Conservation (phyloP, 2,113 vertebrate species). For the Lophius piscatorius region DNA sequence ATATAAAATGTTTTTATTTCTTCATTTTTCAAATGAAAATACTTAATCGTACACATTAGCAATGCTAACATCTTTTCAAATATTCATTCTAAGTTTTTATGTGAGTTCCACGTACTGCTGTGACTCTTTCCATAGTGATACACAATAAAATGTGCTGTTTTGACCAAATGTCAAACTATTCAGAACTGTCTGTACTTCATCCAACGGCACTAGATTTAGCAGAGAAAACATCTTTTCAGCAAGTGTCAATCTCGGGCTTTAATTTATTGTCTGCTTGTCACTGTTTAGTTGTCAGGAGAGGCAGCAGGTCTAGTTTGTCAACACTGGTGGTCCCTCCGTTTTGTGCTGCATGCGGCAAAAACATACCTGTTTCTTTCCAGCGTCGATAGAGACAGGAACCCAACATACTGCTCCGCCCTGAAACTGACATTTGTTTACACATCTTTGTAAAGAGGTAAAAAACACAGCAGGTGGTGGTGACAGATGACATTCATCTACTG, state of each 20-base stretch:
- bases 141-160: too few species aligned
- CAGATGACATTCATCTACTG: conserved; percentile 30
- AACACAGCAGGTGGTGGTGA: conserved; percentile 17
- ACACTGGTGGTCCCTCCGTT: too few species aligned
- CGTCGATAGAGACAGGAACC: conserved; percentile 41
- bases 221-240: conserved; percentile 32
- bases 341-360: not conserved
- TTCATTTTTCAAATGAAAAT: too few species aligned
- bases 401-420: not conserved
- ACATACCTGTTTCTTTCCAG: conserved; percentile 22
- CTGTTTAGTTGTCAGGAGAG: too few species aligned
- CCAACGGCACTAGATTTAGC: not conserved
- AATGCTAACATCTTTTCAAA: too few species aligned
- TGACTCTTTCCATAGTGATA: too few species aligned
- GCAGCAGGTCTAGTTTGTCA: too few species aligned
- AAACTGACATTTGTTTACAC: conserved; percentile 29
- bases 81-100: too few species aligned
- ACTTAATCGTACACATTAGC: not conserved
- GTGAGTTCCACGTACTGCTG: too few species aligned
- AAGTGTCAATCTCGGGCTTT: conserved; percentile 3
- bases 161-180: not conserved
- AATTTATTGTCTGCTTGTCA: too few species aligned
- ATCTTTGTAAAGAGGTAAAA: conserved; percentile 6
- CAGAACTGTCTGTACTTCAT: conserved; percentile 1
- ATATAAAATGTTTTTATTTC: too few species aligned